Percentiles rank a stretch among this genome's conserved stretches.
Conservation (phyloP, 2,113 vertebrate genomes). For the Ailurus styani region DNA sequence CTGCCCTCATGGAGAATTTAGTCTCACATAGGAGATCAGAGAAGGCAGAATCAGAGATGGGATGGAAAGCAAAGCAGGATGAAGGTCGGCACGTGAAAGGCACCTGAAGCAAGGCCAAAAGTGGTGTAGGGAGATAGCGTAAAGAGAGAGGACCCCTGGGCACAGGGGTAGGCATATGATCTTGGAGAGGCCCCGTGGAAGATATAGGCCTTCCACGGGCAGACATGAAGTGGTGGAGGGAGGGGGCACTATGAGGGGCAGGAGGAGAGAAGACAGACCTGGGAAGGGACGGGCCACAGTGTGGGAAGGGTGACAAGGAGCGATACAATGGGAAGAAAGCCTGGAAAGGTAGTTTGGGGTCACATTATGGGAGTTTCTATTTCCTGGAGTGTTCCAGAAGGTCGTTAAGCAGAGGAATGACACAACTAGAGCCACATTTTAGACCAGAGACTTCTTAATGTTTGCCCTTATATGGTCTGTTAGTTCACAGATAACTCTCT, state of each 20-base stretch:
- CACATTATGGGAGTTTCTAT: background rate
- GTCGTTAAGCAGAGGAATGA: background rate
- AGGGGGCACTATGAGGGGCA: background rate
- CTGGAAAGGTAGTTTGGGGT: background rate
- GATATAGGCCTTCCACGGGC: background rate
- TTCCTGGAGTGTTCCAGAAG: background rate
- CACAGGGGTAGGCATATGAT: background rate
- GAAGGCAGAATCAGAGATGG: background rate
- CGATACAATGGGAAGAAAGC: background rate
- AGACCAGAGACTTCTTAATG: background rate
- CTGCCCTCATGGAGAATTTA: background rate
- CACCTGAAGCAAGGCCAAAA: background rate
- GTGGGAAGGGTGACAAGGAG: no score
- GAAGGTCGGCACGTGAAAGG: background rate
- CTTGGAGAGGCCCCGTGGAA: background rate
- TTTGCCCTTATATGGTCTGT: background rate
- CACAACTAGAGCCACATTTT: background rate
- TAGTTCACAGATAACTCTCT: background rate
- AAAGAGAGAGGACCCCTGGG: background rate
- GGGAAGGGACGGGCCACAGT: background rate
- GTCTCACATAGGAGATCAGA: background rate
- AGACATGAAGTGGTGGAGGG: background rate
- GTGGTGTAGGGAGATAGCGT: fast-evolving
- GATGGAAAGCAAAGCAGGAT: background rate
- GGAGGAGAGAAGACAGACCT: background rate